Percentiles rank a stretch among this genome's conserved stretches.
Conservation (phyloP, 1,140 invertebrate species). For the Zeugodacus cucurbitae region DNA sequence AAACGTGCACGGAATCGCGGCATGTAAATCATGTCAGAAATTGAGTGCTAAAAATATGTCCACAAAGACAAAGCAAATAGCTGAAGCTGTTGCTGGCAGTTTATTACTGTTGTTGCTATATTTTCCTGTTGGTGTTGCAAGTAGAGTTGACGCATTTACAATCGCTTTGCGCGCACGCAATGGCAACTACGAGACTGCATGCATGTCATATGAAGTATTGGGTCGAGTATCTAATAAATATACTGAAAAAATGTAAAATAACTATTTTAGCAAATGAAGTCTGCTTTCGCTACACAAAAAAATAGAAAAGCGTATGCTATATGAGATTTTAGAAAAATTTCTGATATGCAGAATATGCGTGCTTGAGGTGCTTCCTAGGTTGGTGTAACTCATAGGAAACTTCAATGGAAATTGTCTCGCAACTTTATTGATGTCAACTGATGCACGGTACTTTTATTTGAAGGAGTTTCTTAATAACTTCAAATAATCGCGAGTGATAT, state of each 20-base stretch:
- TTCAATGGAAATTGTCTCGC: too few species aligned
- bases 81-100: not conserved
- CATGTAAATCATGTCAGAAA: slow-evolving; percentile 13
- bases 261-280: not conserved
- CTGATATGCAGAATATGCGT: too few species aligned
- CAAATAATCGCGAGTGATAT: not conserved
- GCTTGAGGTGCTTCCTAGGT: too few species aligned
- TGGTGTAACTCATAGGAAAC: too few species aligned
- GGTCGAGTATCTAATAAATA: not conserved
- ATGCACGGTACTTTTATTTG: too few species aligned
- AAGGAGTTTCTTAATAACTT: too few species aligned
- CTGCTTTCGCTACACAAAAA: not conserved
- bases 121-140: too few species aligned
- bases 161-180: not conserved
- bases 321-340: too few species aligned
- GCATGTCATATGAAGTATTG: not conserved
- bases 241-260: not conserved
- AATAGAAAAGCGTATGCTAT: not conserved
- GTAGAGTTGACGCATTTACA: not conserved
- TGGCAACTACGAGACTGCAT: not conserved
- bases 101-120: too few species aligned
- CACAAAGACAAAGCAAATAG: not conserved
- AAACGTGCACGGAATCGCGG: not conserved
- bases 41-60: not conserved
- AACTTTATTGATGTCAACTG: too few species aligned